Conservation (phyloP, 2,113 vertebrate genomes). For the Bombycilla garrulus region DNA sequence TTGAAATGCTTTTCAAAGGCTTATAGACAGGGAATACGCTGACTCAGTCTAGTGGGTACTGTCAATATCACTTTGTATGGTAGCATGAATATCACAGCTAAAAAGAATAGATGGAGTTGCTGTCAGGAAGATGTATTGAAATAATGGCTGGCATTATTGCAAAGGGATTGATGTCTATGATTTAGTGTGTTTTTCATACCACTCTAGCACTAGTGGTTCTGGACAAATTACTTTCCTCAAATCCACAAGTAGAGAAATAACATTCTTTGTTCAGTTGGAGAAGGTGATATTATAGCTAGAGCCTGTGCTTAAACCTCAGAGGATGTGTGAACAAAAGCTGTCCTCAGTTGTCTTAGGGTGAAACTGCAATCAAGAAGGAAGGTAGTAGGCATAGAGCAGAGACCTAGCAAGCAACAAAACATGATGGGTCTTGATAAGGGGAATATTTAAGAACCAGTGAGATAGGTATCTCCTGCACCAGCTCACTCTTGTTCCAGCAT, state of each 20-base stretch:
- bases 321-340: not conserved
- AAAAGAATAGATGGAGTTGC: not conserved
- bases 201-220: not conserved
- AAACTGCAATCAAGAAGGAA: not conserved
- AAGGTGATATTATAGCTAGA: not conserved
- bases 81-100: not conserved
- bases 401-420: not conserved
- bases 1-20: not conserved
- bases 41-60: no score
- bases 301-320: not conserved
- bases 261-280: not conserved
- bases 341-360: not conserved
- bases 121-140: not conserved
- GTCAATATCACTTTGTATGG: not conserved
- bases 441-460: not conserved
- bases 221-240: not conserved
- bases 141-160: not conserved
- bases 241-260: not conserved
- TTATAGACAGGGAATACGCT: not conserved
- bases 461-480: not conserved
- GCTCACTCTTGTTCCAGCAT: not conserved
- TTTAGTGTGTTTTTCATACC: not conserved
- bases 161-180: not conserved
- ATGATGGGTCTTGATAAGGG: not conserved
- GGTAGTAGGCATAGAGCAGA: not conserved